These are phyloP conservation scores for Patella caerulea DNA, from an alignment of 2,888 invertebrate genomes.

Conservation along the genomic window DNA sequence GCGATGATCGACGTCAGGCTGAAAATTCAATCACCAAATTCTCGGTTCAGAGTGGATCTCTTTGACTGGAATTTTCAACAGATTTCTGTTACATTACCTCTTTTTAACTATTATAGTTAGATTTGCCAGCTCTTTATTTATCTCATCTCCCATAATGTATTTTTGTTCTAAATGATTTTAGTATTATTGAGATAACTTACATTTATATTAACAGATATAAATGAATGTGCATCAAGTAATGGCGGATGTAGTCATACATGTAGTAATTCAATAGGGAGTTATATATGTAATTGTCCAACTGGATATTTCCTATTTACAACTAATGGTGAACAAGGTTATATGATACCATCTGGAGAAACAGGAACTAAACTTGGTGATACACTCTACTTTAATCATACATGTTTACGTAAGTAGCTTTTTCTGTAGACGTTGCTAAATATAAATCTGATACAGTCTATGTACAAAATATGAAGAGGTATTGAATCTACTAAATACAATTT, in stretches of 20 bases:
- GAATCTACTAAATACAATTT: no score
- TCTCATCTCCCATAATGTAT: no score
- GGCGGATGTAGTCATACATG: conserved; percentile 38
- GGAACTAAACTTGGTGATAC: conserved; percentile 91
- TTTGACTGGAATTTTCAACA: no score
- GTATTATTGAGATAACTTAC: not conserved
- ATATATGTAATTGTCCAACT: conserved; percentile 85
- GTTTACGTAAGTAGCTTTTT: conserved; percentile 77
- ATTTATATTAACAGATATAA: conserved; percentile 37
- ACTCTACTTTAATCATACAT: conserved; percentile 92
- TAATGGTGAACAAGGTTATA: conserved; percentile 92
- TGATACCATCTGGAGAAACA: conserved; percentile 84
- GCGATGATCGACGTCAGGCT: no score
- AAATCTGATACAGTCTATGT: no score
- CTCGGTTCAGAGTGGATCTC: no score
- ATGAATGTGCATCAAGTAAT: conserved; percentile 35
- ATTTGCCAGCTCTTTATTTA: no score
- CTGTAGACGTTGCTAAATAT: no score
- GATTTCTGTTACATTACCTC: no score
- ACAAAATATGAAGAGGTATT: no score
- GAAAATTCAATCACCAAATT: no score
- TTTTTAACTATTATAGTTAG: no score
- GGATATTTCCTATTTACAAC: conserved; percentile 89
- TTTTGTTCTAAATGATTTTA: not conserved
- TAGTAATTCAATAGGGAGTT: conserved; percentile 33